Evolutionary conservation across 1,140 invertebrate species (phyloP).

Genomic region (Brachionus koreanus): DNA sequence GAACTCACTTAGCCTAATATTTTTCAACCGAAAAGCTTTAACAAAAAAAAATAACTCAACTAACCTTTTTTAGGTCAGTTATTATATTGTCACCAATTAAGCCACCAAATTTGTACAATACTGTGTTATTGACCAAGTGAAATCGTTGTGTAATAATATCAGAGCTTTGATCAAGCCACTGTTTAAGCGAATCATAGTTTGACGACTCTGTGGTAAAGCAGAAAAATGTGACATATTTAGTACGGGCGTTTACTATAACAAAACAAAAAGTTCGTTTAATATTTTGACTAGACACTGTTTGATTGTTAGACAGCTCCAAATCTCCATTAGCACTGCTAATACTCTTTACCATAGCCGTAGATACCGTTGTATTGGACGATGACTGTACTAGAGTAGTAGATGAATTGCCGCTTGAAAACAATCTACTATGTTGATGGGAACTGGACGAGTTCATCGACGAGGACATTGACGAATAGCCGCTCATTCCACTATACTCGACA

Average conservation of each 20-base stretch:
- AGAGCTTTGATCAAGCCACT: background rate
- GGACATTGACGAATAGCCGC: constrained; percentile 9
- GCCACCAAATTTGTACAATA: constrained; percentile 43
- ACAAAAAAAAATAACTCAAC: background rate
- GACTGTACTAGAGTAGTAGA: background rate
- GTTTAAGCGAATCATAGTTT: constrained; percentile 14
- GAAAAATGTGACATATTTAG: background rate
- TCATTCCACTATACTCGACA: background rate
- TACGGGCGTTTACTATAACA: background rate
- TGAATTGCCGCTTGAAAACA: background rate
- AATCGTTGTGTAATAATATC: constrained; percentile 17
- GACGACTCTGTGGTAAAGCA: background rate
- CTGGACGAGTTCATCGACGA: background rate
- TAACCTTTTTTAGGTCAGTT: constrained; percentile 6
- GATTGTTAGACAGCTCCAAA: background rate
- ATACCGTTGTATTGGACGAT: background rate
- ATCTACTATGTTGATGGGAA: background rate
- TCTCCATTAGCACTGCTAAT: constrained; percentile 4
- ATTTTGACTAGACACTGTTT: background rate
- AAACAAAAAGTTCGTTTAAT: constrained; percentile 26
- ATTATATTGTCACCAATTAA: constrained; percentile 27
- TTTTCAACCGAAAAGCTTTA: too few relatives aligned
- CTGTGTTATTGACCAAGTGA: constrained; percentile 41
- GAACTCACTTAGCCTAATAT: too few relatives aligned
- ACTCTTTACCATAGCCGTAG: background rate